phyloP scores from a whole-genome alignment of 2,113 vertebrate species.

The Collichthys lucidus region DNA sequence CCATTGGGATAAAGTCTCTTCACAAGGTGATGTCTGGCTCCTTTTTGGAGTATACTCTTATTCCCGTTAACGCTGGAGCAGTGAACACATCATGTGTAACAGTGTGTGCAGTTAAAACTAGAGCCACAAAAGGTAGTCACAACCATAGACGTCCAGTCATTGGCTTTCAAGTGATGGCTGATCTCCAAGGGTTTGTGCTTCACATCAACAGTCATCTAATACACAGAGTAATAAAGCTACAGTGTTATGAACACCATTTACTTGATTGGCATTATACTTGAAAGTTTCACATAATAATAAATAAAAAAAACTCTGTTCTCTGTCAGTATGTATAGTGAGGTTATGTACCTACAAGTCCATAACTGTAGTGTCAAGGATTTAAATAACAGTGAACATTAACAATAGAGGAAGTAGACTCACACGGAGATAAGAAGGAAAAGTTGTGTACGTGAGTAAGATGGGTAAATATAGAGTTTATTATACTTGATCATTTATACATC shows the following conservation, averaged over 20 bases:
- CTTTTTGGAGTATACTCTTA: conserved; percentile 6
- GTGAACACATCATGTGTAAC: conserved; percentile 49
- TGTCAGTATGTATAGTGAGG: conserved; percentile 48
- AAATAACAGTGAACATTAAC: conserved; percentile 48
- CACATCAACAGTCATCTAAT: conserved; percentile 80
- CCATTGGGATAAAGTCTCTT: conserved; percentile 51
- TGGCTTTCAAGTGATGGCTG: conserved; percentile 79
- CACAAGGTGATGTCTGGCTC: conserved; percentile 31
- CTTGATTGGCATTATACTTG: conserved; percentile 50
- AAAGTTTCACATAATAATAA: conserved; percentile 55
- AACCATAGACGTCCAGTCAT: conserved; percentile 61
- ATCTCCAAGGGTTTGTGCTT: conserved; percentile 81
- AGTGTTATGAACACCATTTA: conserved; percentile 66
- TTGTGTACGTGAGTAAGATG: conserved; percentile 77
- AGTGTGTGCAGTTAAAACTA: conserved; percentile 53
- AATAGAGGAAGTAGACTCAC: conserved; percentile 60
- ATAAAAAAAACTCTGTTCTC: background rate
- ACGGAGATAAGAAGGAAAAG: conserved; percentile 66
- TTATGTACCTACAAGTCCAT: conserved; percentile 55
- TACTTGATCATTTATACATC: conserved; percentile 84
- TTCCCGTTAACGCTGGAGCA: conserved; percentile 51
- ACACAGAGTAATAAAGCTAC: conserved; percentile 79
- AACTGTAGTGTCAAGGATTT: conserved; percentile 53
- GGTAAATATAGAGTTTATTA: conserved; percentile 86
- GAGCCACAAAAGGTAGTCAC: conserved; percentile 70